A percentile compares a stretch with the other conserved stretches of the same genome.
Evolutionary conservation across 2,113 vertebrate genomes (phyloP).

Genomic region (Entomyzon cyanotis): DNA sequence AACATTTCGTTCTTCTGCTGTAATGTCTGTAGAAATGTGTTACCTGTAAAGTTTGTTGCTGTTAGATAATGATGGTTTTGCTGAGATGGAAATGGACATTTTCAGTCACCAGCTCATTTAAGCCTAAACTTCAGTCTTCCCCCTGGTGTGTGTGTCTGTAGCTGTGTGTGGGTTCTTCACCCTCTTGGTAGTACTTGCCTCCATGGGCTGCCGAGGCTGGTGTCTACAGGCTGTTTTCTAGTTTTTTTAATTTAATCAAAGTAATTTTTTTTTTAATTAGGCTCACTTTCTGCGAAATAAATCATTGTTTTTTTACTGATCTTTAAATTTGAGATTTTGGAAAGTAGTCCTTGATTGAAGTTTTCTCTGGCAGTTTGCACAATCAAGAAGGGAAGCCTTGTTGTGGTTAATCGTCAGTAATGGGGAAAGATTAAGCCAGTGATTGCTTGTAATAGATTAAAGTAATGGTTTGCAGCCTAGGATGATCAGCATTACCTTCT

Average conservation of each 20-base stretch:
- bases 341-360: not conserved
- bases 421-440: not conserved
- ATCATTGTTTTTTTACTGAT: not conserved
- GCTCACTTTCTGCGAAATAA: not conserved
- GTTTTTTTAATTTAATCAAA: not conserved
- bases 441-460: not conserved
- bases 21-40: not conserved
- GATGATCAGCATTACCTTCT: not conserved
- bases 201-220: rapidly evolving
- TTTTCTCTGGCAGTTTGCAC: not conserved
- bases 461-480: not conserved
- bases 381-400: not conserved
- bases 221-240: not conserved
- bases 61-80: not conserved
- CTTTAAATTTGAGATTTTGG: not conserved
- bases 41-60: not conserved
- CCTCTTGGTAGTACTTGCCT: not conserved
- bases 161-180: rapidly evolving
- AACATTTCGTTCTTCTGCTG: not conserved
- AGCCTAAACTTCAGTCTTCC: not conserved
- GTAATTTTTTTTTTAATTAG: not conserved
- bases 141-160: not conserved
- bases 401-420: not conserved
- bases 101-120: not conserved
- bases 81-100: not conserved